Conservation (phyloP, 1,140 invertebrate genomes). For the Drosophila auraria region DNA sequence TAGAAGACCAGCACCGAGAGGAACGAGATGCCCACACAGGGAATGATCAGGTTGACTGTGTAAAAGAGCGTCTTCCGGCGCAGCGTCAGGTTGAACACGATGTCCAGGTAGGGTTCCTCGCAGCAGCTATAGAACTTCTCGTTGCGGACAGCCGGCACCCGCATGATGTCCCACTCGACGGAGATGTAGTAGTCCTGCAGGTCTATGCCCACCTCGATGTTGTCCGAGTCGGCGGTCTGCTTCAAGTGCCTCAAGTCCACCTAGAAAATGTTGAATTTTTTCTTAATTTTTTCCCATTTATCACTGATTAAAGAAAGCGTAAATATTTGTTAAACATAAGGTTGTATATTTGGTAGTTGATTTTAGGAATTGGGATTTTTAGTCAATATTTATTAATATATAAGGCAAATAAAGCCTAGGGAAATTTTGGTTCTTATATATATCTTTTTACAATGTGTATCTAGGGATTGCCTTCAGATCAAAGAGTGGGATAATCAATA, state of each 20-base stretch:
- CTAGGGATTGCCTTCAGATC: slow-evolving; percentile 16
- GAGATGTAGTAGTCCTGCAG: slow-evolving; percentile 97
- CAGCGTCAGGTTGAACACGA: slow-evolving; percentile 99
- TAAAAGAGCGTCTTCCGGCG: slow-evolving; percentile 98
- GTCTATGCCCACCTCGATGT: slow-evolving; percentile 95
- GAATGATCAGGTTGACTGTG: slow-evolving; percentile 98
- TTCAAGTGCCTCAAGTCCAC: slow-evolving; percentile 94
- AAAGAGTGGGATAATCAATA: slow-evolving; percentile 41
- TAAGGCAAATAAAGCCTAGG: no score
- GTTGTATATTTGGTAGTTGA: no score
- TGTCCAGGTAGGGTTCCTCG: slow-evolving; percentile 96
- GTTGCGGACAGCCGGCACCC: slow-evolving; percentile 93
- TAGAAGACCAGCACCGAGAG: slow-evolving; percentile 99
- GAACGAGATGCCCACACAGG: slow-evolving; percentile 98
- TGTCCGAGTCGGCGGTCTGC: slow-evolving; percentile 92
- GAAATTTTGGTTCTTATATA: neutral
- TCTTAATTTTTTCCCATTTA: neutral
- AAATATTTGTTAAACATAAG: no score
- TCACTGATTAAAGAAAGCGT: neutral
- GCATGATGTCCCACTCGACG: slow-evolving; percentile 98
- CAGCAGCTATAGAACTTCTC: slow-evolving; percentile 96
- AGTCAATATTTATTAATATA: no score
- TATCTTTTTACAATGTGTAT: neutral
- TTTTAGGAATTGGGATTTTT: no score
- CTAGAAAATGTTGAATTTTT: slow-evolving; percentile 85